phyloP scores from a whole-genome alignment of 2,888 invertebrate species.

The Eueremaeus valkanovi region DNA sequence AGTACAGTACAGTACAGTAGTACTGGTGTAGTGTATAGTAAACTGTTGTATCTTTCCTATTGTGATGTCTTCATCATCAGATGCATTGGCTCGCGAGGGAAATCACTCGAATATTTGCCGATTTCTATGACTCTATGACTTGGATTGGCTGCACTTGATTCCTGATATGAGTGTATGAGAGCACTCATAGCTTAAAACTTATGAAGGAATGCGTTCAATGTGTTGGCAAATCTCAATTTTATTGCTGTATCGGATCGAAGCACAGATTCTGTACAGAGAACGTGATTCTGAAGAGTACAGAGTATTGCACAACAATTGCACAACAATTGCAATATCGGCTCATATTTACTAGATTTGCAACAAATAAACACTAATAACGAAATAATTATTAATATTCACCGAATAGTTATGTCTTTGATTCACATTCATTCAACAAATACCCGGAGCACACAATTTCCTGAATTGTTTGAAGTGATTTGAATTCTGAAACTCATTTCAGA shows the following conservation, averaged over 20 bases:
- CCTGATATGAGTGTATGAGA: slow-evolving; percentile 9
- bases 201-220: not conserved
- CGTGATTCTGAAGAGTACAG: too few species aligned
- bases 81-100: slow-evolving; percentile 15
- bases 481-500: too few species aligned
- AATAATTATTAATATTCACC: too few species aligned
- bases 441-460: too few species aligned
- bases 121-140: slow-evolving; percentile 1
- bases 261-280: not conserved
- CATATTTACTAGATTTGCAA: too few species aligned
- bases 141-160: slow-evolving; percentile 18
- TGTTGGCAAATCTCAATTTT: slow-evolving; percentile 7
- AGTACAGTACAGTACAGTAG: not conserved
- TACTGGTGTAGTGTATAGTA: not conserved
- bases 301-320: not conserved
- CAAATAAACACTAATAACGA: too few species aligned
- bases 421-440: too few species aligned
- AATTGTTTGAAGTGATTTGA: too few species aligned
- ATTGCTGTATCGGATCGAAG: not conserved
- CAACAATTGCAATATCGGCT: not conserved
- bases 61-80: slow-evolving; percentile 33
- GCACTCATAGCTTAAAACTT: slow-evolving; percentile 19
- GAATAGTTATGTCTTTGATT: too few species aligned
- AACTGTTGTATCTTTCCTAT: slow-evolving; percentile 1
- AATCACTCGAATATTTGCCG: slow-evolving; percentile 10